Conservation (phyloP, 2,113 vertebrate species). For the Siniperca knerii region DNA sequence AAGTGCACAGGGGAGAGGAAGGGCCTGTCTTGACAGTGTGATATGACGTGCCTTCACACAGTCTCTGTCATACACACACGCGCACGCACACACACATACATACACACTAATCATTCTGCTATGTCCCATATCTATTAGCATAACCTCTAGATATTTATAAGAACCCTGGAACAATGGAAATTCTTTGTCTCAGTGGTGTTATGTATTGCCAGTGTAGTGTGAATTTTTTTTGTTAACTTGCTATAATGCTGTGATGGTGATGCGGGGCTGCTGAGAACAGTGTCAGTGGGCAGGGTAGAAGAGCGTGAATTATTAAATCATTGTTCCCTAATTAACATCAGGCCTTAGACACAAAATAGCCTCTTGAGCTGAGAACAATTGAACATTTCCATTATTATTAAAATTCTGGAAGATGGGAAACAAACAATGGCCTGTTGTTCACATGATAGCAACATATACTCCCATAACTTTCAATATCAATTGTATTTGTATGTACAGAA, state of each 20-base stretch:
- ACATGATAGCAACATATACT: neutral
- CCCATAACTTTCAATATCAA: slow-evolving; percentile 1
- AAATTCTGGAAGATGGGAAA: slow-evolving; percentile 15
- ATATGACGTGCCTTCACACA: slow-evolving; percentile 74
- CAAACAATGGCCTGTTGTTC: slow-evolving; percentile 36
- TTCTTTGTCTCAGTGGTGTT: slow-evolving; percentile 61
- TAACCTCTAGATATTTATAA: slow-evolving; percentile 74
- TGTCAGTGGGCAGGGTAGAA: slow-evolving; percentile 64
- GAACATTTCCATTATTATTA: slow-evolving; percentile 33
- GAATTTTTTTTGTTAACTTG: slow-evolving; percentile 58
- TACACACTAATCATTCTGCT: slow-evolving; percentile 42
- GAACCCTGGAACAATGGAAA: slow-evolving; percentile 50
- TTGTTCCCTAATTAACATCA: slow-evolving; percentile 77
- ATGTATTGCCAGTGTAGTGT: slow-evolving; percentile 59
- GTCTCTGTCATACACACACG: slow-evolving; percentile 19
- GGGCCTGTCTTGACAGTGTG: slow-evolving; percentile 70
- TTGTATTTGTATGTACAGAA: neutral
- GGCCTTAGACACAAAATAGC: slow-evolving; percentile 58
- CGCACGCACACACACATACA: slow-evolving; percentile 38
- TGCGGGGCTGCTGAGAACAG: slow-evolving; percentile 55
- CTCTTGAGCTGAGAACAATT: slow-evolving; percentile 48
- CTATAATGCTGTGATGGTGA: slow-evolving; percentile 55
- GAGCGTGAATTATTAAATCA: slow-evolving; percentile 75
- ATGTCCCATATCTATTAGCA: slow-evolving; percentile 70
- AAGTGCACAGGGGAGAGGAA: slow-evolving; percentile 60